Conservation (phyloP, 1,140 invertebrate genomes). For the Sinella curviseta region DNA sequence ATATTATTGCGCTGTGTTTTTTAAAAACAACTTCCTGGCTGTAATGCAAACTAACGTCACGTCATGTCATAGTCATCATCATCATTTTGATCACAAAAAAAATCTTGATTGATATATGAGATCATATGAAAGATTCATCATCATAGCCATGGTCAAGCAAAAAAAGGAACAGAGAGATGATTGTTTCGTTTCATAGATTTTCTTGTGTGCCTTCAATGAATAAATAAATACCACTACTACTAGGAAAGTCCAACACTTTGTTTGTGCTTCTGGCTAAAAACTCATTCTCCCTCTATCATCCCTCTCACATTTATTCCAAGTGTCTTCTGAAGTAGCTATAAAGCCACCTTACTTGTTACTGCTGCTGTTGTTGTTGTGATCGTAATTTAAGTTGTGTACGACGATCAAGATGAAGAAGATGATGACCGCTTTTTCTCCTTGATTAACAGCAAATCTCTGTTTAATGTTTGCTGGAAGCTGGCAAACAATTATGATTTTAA, state of each 20-base stretch:
- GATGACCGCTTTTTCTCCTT: too few species aligned
- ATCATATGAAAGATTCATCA: constrained; percentile 8
- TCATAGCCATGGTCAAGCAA: not conserved
- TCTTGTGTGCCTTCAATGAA: too few species aligned
- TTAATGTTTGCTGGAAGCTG: constrained; percentile 11
- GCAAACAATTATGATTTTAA: not conserved
- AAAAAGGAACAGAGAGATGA: not conserved
- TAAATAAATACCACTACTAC: not conserved
- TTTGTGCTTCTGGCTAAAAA: not conserved
- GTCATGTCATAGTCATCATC: too few species aligned
- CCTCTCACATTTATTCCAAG: too few species aligned
- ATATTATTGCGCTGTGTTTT: not conserved
- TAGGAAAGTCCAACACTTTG: not conserved
- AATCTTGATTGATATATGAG: constrained; percentile 11
- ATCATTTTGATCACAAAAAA: too few species aligned
- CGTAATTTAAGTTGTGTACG: too few species aligned
- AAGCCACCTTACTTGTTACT: too few species aligned
- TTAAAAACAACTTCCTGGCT: not conserved
- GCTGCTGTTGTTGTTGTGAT: too few species aligned
- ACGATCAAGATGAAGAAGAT: too few species aligned
- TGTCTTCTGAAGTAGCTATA: too few species aligned
- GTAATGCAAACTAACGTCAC: not conserved
- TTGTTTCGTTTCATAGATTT: not conserved
- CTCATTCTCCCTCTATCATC: too few species aligned
- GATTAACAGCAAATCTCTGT: too few species aligned